Percentiles rank a stretch among this genome's conserved stretches.
Conservation (phyloP, 2,113 vertebrate genomes). For the Aleadryas rufinucha region DNA sequence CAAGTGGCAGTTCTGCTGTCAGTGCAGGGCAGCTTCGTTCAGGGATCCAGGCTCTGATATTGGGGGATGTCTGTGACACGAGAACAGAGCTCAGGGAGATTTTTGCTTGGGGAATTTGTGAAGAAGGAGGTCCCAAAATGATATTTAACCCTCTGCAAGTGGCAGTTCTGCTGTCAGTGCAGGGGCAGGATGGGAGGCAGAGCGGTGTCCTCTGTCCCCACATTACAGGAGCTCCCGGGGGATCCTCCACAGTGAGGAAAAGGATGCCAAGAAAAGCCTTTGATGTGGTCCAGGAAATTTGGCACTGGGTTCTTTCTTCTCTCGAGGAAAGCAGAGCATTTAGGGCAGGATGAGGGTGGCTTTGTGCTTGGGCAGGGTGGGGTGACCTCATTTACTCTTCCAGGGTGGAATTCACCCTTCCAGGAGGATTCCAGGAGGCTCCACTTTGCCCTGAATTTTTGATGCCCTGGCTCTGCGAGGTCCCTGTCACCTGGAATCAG, state of each 20-base stretch:
- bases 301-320: neutral
- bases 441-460: neutral
- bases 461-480: neutral
- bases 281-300: neutral
- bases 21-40: too few relatives aligned
- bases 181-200: neutral
- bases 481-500: neutral
- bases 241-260: neutral
- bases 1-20: neutral
- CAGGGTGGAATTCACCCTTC: neutral
- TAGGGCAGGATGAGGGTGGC: neutral
- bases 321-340: neutral
- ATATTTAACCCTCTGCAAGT: neutral
- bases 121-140: neutral
- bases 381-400: neutral
- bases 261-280: neutral
- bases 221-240: rapidly evolving
- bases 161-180: rapidly evolving
- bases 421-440: neutral
- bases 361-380: neutral
- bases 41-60: neutral
- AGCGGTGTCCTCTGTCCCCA: rapidly evolving
- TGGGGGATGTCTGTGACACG: neutral
- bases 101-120: neutral
- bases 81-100: neutral